Percentiles rank a stretch among this genome's conserved stretches.
phyloP scores from a whole-genome alignment of 2,888 invertebrate species.

The Orchesellides sinensis region DNA sequence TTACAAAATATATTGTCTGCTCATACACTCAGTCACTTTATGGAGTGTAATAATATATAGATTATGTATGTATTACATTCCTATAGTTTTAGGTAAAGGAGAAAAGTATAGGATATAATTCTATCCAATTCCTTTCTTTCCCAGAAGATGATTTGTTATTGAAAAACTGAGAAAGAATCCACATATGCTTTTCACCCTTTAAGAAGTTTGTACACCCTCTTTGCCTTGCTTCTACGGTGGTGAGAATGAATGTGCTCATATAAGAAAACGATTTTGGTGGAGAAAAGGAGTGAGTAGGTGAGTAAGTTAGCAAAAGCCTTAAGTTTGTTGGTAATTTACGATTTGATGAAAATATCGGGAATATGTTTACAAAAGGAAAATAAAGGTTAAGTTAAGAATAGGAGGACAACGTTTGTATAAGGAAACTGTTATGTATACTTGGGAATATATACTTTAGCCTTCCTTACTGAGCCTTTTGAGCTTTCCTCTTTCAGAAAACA shows the following conservation, averaged over 20 bases:
- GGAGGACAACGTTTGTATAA: background rate
- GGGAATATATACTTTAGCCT: background rate
- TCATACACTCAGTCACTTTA: background rate
- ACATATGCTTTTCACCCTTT: slow-evolving; percentile 45
- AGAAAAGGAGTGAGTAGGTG: background rate
- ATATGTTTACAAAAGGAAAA: slow-evolving; percentile 44
- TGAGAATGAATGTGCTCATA: background rate
- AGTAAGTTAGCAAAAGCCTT: background rate
- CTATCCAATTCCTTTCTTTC: background rate
- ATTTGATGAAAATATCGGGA: slow-evolving; percentile 60
- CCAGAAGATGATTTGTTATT: slow-evolving; percentile 53
- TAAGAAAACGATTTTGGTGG: background rate
- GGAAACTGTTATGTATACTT: background rate
- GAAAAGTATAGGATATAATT: background rate
- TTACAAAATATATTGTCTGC: slow-evolving; percentile 34
- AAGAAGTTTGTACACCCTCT: background rate
- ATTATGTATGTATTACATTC: background rate
- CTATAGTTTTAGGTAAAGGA: background rate
- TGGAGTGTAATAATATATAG: background rate
- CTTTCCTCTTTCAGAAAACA: background rate
- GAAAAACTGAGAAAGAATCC: slow-evolving; percentile 37
- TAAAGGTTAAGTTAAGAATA: background rate
- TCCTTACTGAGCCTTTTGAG: background rate
- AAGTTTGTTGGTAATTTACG: slow-evolving; percentile 47
- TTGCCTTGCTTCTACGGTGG: background rate